Evolutionary conservation across 1,140 invertebrate species (phyloP).

Genomic region (Andrena cerasifolii): DNA sequence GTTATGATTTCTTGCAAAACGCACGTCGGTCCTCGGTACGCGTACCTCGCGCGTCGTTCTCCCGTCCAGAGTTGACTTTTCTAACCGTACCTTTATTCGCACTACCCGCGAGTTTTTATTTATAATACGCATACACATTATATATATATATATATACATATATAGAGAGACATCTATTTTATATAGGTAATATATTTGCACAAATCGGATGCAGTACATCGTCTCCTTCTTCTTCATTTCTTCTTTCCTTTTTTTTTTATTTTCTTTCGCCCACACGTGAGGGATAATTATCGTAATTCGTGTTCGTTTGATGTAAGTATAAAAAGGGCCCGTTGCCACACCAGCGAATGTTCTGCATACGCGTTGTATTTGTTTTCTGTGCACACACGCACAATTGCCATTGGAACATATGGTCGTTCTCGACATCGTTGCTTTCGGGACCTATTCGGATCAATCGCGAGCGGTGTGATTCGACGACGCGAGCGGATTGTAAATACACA

Average conservation of each 20-base stretch:
- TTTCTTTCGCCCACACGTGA: conserved; percentile 15
- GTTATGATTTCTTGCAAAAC: background rate
- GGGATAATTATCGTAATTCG: background rate
- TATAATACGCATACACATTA: conserved; percentile 47
- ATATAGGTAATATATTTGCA: conserved; percentile 51
- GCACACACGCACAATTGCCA: conserved; percentile 25
- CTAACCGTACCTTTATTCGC: conserved; percentile 36
- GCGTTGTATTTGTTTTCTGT: conserved; percentile 42
- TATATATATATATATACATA: conserved; percentile 50
- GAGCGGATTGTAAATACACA: too few relatives aligned
- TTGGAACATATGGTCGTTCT: conserved; percentile 39
- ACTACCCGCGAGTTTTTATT: conserved; percentile 51
- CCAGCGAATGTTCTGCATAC: conserved; percentile 1
- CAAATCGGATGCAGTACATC: conserved; percentile 37
- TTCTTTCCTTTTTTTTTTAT: conserved; percentile 37
- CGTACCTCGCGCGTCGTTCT: conserved; percentile 10
- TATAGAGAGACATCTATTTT: conserved; percentile 26
- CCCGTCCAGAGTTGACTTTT: conserved; percentile 43
- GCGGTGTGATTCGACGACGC: too few relatives aligned
- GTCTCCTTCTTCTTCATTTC: background rate
- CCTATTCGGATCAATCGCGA: background rate
- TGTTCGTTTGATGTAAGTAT: conserved; percentile 7
- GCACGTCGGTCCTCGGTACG: background rate
- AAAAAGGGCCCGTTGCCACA: background rate
- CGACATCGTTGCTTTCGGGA: conserved; percentile 5